Base-by-base conservation (phyloP, 1,140 invertebrate species). In the Ips nitidus region DNA sequence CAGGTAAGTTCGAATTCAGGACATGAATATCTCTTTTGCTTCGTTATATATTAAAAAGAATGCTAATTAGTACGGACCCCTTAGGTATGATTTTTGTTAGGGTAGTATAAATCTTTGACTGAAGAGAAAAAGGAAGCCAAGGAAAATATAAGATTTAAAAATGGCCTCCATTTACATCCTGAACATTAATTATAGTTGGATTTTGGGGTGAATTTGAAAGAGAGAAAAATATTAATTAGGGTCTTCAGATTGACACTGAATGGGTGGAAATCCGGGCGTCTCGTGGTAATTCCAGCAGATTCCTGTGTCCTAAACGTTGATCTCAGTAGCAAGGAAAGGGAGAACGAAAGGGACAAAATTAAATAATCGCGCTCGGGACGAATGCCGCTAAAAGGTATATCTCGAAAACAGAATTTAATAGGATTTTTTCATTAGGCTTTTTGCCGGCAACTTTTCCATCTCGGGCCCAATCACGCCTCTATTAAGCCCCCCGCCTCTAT, bases 391-490 rank as follows among this genome's bases (percentile, higher is more conserved):
- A 66, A 63, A 64, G 56, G 52, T 65, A 70, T 70, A 63, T 53
- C 61, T 62, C 63, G 57, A 71, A 71, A 71, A 71, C 63, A 71
- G 57, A 71, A 66, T 71, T 71, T 71, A 71, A 71, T 71, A 71
- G 63, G 69, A 66, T 71, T 71, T 70, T 63, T 71, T 71, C 69
- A 71, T 71, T 71, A 71, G 69, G 60, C 53, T 66, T 71, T 71
- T 71, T 63, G 60, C 69, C 63, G 43, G 57, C 53, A 52, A 63
- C 69, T 66, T 65, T 65, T 41, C 56, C 62, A 61, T 65, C 61
- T 65, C 61, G 52, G 61, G 55, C 57, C 43, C 62, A 70, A 71
- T 71, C 69, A 53, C 56, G 64, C 45, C 60, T 71, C 64, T 66
- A 66, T 71, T 71, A 71, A 71, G 57, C 60, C 36, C 50, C 63